Evolutionary conservation across 2,113 vertebrate species (phyloP).

Genomic region (Eidolon helvum): DNA sequence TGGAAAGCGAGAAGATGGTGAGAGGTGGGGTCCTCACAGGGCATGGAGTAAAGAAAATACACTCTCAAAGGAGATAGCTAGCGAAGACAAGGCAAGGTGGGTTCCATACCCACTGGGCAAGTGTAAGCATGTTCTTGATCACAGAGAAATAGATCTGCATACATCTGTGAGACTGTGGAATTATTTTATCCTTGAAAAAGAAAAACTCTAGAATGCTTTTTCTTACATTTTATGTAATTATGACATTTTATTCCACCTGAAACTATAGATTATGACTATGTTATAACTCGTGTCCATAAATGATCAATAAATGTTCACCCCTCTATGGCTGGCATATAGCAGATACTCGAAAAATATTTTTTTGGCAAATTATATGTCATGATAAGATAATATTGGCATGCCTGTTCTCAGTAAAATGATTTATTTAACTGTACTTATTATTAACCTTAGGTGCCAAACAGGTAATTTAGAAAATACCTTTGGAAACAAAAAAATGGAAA

Average conservation of each 20-base stretch:
- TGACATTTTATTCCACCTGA: neutral
- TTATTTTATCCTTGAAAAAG: neutral
- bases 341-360: neutral
- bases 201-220: neutral
- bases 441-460: neutral
- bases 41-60: neutral
- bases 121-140: neutral
- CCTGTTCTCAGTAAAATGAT: neutral
- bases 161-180: accelerated
- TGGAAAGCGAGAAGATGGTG: neutral
- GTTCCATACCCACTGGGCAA: neutral
- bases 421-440: neutral
- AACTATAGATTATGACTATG: neutral
- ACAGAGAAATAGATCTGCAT: neutral
- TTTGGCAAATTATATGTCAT: neutral
- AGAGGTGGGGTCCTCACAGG: neutral
- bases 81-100: neutral
- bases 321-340: accelerated
- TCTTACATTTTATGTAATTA: neutral
- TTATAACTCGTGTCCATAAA: neutral
- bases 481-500: neutral
- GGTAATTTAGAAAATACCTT: neutral
- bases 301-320: neutral
- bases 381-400: neutral
- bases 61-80: neutral